Evolutionary conservation across 2,113 vertebrate species (phyloP), one percentile per base, ranked within the genome.

Genomic region (Brienomyrus longianalis): DNA sequence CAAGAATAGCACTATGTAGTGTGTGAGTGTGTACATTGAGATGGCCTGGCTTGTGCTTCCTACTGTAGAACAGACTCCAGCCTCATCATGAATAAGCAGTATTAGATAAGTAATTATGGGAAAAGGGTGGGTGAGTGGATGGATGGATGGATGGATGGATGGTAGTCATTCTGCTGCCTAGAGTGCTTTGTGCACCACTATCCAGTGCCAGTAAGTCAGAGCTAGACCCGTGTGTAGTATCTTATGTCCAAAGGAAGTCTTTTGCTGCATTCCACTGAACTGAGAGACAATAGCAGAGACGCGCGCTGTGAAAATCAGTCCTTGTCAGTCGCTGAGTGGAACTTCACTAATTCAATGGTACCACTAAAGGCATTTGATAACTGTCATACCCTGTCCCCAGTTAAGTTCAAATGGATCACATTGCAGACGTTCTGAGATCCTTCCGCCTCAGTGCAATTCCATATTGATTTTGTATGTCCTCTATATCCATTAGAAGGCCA

Each of bases 391-490:
- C 51, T 87, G 35, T 19, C 35, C 54, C 54, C 13, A 35, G 31
- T 21, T 62, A 31, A 62, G 87, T 45, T 66, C 54, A 59, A 23
- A 45, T 21, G 35, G 86, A 88, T 88, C 54, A 39, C 47, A 45
- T 88, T 59, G 19, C 86, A 62, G 13, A 35, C 35, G 27, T 86
- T 86, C 85, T 54, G 85, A 86, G 10, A 54, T 54, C 31, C 87
- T 11, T 62, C 52, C 35, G 54, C 54, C 35, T 43, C 31, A 39
- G 35, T 56, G 27, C 31, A 51, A 21, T 62, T 21, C 51, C 35
- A 45, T 88, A 88, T 62, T 62, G 87, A 88, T 88, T 66, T 66
- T 66, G 10, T 54, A 23, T n/a, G 35, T 23, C 86, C 45, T 59
- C 52, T 59, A 35, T 88, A 52, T 45, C 54, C n/a, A 52, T 88